Base-by-base conservation (phyloP, 2,797 vertebrate species). In the Pogonophryne albipinna region DNA sequence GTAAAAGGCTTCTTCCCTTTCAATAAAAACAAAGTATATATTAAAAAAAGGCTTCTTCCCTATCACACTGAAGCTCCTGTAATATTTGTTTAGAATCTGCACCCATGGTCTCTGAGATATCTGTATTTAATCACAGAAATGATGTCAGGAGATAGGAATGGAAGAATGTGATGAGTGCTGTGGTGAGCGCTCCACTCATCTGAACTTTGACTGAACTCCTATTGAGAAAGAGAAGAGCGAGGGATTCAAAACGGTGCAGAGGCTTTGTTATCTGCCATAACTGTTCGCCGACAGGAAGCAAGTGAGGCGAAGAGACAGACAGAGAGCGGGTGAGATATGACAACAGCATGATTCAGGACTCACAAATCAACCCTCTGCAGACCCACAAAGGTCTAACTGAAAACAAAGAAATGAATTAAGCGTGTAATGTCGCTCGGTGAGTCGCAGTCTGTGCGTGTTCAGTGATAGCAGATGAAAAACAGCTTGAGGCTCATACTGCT, bases 161-260 rank as follows among this genome's bases (percentile, higher is more conserved):
- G 23, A 19, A 71, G 31, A 72, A 53, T 53, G 55, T 60, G 62
- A 53, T 51, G 44, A 19, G 23, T 6, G 23, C 9, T 46, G 41
- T 10, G 38, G 4, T 20, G n/a, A 56, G 41, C 46, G 51, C 60
- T 71, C 19, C 78, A 55, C 47, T 80, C 38, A 59, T 83, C 63
- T 84, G 80, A 82, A 79, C 83, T 86, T 77, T 49, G 55, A 82
- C 72, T 82, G 80, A 80, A 82, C 82, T 59, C 44, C 61, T 66
- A n/a, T 63, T 63, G 64, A 70, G 67, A 76, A 57, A 71, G 50
- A 66, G 57, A 79, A 41, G 23, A 74, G 27, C 1, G n/a, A 68
- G 63, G 71, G 60, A 76, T 79, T 82, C 62, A 31, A 64, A 66
- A 57, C 10, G 0, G 46, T 23, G 27, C 66, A 65, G 62, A 13